Conservation (phyloP, 2,888 invertebrate species). For the Neoitamus cyanurus region DNA sequence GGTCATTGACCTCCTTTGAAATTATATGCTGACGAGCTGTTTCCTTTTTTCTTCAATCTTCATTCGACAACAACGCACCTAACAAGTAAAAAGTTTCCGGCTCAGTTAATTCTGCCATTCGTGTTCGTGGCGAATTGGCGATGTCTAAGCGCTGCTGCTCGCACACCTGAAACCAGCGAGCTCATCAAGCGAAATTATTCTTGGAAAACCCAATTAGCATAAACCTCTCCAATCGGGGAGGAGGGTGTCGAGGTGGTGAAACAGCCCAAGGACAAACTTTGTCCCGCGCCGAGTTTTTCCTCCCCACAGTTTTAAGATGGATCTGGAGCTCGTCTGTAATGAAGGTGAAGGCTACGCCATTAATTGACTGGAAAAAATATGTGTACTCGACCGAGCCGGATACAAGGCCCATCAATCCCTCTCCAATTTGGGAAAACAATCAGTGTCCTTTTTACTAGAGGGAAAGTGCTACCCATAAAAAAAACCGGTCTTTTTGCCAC, state of each 20-base stretch:
- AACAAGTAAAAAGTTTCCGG: conserved; percentile 2
- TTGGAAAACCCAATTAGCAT: conserved; percentile 7
- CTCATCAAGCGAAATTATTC: not conserved
- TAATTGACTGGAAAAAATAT: not conserved
- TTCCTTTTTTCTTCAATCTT: conserved; percentile 5
- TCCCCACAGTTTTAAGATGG: not conserved
- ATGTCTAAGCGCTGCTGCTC: not conserved
- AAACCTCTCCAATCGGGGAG: not conserved
- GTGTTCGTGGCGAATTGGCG: not conserved
- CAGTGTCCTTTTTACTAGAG: not conserved
- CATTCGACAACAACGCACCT: not conserved
- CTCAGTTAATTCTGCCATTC: not conserved
- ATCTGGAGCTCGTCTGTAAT: not conserved
- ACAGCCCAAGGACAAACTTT: not conserved
- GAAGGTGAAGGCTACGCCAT: not conserved
- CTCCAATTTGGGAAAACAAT: not conserved
- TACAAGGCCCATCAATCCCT: not conserved
- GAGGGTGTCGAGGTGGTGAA: not conserved
- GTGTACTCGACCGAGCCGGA: not conserved
- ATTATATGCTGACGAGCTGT: not conserved
- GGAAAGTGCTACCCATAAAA: not conserved
- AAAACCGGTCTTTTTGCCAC: not conserved
- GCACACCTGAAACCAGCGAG: not conserved
- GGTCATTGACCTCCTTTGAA: not conserved
- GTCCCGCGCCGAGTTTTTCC: not conserved